These are phyloP conservation scores for Pluvialis apricaria DNA, from an alignment of 2,113 vertebrate species.

Conservation along the genomic window DNA sequence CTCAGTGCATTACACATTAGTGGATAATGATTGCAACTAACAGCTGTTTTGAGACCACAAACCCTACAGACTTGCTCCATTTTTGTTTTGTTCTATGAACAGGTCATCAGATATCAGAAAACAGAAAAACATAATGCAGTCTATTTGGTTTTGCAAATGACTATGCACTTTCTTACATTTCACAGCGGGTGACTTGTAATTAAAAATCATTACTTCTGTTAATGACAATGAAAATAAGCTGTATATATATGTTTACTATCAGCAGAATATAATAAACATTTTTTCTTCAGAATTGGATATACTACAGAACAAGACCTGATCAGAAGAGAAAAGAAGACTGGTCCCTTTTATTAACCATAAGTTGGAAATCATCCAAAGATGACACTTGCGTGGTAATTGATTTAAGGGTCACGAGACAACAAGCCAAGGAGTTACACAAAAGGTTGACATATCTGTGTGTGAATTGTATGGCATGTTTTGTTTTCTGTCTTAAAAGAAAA, in stretches of 20 bases:
- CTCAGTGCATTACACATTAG: neutral
- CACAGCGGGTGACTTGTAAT: neutral
- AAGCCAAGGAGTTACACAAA: neutral
- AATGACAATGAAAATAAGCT: neutral
- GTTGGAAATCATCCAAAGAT: neutral
- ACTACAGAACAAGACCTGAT: neutral
- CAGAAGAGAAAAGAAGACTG: neutral
- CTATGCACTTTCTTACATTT: neutral
- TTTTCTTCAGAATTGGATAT: neutral
- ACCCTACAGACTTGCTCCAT: accelerated
- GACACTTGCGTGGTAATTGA: neutral
- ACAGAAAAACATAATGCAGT: neutral
- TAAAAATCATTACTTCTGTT: neutral
- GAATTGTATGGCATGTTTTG: neutral
- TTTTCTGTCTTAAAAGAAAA: neutral
- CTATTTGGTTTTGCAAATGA: neutral
- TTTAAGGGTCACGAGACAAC: neutral
- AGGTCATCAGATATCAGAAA: neutral
- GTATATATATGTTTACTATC: neutral
- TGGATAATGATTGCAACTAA: neutral
- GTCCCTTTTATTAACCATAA: neutral
- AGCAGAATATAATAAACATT: neutral
- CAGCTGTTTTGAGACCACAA: neutral
- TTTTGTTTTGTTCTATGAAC: neutral
- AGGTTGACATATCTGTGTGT: neutral